phyloP scores from a whole-genome alignment of 2,888 invertebrate genomes.

The Nyleta sp. region DNA sequence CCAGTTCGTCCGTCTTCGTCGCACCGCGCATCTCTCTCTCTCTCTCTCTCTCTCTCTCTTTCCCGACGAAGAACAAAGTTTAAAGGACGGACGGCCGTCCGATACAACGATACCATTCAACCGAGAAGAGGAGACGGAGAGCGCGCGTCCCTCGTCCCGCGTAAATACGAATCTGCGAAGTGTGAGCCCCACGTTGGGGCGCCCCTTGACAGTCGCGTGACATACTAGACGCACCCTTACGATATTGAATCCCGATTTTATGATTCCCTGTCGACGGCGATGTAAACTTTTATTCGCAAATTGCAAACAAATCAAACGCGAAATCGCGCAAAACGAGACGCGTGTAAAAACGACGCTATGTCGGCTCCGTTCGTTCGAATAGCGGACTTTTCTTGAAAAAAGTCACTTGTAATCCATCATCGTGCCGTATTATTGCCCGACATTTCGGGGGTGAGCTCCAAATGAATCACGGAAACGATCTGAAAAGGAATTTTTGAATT shows the following conservation, averaged over 20 bases:
- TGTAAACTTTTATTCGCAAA: constrained; percentile 82
- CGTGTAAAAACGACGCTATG: constrained; percentile 14
- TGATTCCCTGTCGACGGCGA: constrained; percentile 74
- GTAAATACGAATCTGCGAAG: constrained; percentile 60
- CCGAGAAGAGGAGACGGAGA: constrained; percentile 49
- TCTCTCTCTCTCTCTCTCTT: constrained; percentile 10
- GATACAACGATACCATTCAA: constrained; percentile 46
- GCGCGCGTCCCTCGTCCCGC: constrained; percentile 38
- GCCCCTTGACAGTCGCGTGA: constrained; percentile 68
- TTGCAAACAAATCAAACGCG: constrained; percentile 79
- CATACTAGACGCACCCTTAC: constrained; percentile 68
- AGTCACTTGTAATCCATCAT: no score
- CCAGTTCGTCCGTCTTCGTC: constrained; percentile 52
- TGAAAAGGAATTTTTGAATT: no score
- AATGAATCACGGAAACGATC: no score
- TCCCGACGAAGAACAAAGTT: constrained; percentile 59
- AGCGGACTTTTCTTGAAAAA: no score
- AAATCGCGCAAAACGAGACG: constrained; percentile 33
- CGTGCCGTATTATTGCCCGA: no score
- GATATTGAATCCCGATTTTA: constrained; percentile 81
- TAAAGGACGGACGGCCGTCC: constrained; percentile 47
- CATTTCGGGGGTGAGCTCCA: no score
- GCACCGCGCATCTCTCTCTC: no score
- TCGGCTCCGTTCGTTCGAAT: no score
- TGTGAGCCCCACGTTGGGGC: constrained; percentile 58